phyloP scores from a whole-genome alignment of 2,797 vertebrate species.

The Myiotriccus ornatus region DNA sequence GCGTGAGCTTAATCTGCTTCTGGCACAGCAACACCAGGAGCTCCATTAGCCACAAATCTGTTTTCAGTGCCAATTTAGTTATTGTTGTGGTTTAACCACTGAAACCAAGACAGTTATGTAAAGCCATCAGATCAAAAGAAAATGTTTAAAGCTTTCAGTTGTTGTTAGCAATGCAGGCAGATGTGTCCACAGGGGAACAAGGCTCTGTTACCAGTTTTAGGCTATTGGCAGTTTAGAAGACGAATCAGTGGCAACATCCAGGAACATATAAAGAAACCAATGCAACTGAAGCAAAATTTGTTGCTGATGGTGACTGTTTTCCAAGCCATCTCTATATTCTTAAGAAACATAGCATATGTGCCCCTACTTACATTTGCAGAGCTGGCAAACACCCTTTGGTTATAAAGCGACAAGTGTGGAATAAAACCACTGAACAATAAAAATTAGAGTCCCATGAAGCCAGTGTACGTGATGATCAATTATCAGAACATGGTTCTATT shows the following conservation, averaged over 20 bases:
- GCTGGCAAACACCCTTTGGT: neutral
- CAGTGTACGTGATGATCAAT: conserved; percentile 7
- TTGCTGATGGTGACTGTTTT: neutral
- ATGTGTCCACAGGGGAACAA: neutral
- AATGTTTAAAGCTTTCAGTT: neutral
- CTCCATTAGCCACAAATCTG: neutral
- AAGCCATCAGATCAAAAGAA: neutral
- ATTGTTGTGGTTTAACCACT: neutral
- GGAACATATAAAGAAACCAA: neutral
- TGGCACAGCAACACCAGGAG: neutral
- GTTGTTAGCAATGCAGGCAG: neutral
- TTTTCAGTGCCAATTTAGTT: neutral
- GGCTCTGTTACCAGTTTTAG: neutral
- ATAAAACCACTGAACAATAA: neutral
- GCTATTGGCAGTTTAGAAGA: neutral
- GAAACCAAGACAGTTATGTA: neutral
- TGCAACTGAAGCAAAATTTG: neutral
- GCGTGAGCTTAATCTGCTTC: neutral
- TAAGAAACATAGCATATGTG: neutral
- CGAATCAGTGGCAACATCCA: neutral
- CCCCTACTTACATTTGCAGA: neutral
- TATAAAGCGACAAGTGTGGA: neutral
- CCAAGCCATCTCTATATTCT: neutral
- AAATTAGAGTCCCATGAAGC: conserved; percentile 7
- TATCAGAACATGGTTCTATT: neutral